These are phyloP conservation scores for Hippocampus guttulatus DNA, from an alignment of 2,113 vertebrate genomes.

Conservation along the genomic window DNA sequence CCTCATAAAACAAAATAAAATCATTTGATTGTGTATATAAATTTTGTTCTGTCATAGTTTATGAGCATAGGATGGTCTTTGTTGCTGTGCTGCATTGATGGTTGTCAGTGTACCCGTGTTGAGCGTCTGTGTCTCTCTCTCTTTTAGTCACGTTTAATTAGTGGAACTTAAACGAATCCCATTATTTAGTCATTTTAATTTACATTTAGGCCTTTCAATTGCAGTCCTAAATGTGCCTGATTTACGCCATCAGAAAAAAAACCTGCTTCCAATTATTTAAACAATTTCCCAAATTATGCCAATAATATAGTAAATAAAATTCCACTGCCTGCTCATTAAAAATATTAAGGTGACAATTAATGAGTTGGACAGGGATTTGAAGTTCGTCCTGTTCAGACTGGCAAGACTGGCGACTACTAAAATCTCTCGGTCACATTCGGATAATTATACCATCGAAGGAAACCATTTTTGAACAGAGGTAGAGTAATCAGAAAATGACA, in stretches of 20 bases:
- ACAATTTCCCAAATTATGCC: not conserved
- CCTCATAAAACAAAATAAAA: not conserved
- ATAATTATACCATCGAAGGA: not conserved
- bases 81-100: constrained; percentile 40
- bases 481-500: not conserved
- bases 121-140: too few species aligned
- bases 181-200: not conserved
- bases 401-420: not conserved
- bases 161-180: not conserved
- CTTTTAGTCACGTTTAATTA: not conserved
- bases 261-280: not conserved
- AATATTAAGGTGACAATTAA: constrained; percentile 4
- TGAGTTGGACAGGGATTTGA: not conserved
- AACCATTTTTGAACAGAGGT: not conserved
- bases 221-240: not conserved
- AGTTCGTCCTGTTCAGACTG: not conserved
- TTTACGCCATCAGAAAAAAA: not conserved
- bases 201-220: not conserved
- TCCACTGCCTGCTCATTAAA: not conserved
- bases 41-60: constrained; percentile 20
- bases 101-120: not conserved
- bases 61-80: constrained; percentile 34
- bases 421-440: not conserved
- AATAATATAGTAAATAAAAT: not conserved
- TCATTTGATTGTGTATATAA: not conserved